Conservation (phyloP, 2,888 invertebrate species). For the Mystacides longicornis region DNA sequence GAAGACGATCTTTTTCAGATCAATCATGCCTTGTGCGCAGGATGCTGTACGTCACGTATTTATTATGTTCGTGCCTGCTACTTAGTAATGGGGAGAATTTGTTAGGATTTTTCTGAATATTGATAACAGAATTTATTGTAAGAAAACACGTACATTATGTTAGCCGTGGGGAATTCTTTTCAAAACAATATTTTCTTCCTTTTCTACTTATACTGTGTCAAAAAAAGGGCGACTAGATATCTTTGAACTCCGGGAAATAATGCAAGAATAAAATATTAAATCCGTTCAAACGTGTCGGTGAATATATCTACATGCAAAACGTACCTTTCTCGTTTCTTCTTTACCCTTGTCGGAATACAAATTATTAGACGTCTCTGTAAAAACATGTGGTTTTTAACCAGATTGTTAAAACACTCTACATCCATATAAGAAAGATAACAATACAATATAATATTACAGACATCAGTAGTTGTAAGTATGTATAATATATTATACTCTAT, state of each 20-base stretch:
- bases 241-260: background rate
- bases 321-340: background rate
- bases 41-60: background rate
- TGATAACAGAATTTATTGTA: slow-evolving; percentile 1
- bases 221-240: background rate
- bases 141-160: background rate
- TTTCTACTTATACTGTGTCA: background rate
- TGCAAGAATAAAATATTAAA: slow-evolving; percentile 7
- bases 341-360: slow-evolving; percentile 12
- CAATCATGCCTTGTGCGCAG: background rate
- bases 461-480: too few species aligned
- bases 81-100: too few species aligned
- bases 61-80: background rate
- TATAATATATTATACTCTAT: too few species aligned
- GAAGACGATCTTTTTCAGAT: background rate
- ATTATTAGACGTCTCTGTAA: background rate
- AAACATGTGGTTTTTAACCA: background rate
- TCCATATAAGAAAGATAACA: too few species aligned
- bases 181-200: background rate
- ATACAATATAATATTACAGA: too few species aligned
- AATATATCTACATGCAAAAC: background rate
- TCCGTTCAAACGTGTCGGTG: slow-evolving; percentile 9
- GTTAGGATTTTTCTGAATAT: background rate
- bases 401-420: too few species aligned
- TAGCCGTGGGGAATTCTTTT: background rate